Evolutionary conservation across 2,113 vertebrate species (phyloP), one percentile per base, ranked within the genome.

Genomic region (Ceuthmochares aereus): DNA sequence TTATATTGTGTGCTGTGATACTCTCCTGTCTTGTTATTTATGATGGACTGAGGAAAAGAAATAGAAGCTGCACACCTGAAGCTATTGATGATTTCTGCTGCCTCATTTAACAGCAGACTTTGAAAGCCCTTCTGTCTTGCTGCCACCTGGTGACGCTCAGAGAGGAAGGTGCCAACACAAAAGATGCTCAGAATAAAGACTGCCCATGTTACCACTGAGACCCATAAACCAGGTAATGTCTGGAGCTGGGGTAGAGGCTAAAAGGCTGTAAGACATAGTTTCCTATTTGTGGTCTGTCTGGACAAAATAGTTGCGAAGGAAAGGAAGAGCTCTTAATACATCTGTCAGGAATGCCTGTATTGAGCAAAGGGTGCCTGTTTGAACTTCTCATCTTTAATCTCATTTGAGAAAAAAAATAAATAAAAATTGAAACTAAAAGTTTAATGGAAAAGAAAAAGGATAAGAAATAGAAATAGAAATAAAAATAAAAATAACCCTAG

Each of bases 111-210:
- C 10, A 40, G 27, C 27, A 63, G 72, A 32, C 34, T 22, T 26
- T 12, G 85, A 30, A 21, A 74, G 93, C 21, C 11, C 30, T 78
- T 95, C 90, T 90, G 79, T 37, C 26, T 34, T 75, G 26, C 76
- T 92, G 93, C 96, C 93, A 94, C 58, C 96, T 96, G 25, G 64
- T 90, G 96, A 60, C n/a, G 3, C 40, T 47, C 12, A 1, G 64
- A 42, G 30, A 49, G 42, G 82, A 92, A 32, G 23, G 14, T 68
- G 66, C 30, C 64, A 14, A 11, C 76, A 13, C 30, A 59, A 32
- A 68, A 29, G 20, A 54, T 40, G 36, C 34, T 77, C 14, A 4
- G 26, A 30, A 23, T 18, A 11, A 19, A 68, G 27, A 25, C 34
- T 22, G 25, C n/a, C 23, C 6, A 0, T 8, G 29, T 9, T 60